Conservation (phyloP, 2,113 vertebrate genomes). For the Rhynchomys soricoides region DNA sequence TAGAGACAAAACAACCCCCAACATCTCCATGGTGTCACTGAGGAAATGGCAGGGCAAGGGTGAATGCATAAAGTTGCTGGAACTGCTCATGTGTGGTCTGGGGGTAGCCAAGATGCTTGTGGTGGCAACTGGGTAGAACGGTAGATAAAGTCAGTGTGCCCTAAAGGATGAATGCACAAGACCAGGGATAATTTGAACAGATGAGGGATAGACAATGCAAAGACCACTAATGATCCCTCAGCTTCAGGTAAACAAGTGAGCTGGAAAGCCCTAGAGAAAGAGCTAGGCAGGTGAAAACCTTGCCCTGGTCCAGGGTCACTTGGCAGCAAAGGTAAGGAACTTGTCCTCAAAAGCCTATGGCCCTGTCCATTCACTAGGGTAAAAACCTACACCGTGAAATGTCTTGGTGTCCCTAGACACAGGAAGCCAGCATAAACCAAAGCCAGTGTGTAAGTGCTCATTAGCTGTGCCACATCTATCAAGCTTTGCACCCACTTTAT, state of each 20-base stretch:
- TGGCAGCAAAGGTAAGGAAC: background rate
- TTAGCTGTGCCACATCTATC: background rate
- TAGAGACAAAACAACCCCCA: background rate
- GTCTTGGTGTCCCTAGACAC: fast-evolving
- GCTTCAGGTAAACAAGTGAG: background rate
- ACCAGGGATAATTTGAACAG: background rate
- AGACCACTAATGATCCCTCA: background rate
- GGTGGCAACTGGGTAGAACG: background rate
- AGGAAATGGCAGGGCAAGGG: background rate
- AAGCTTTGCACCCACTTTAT: background rate
- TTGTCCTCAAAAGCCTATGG: background rate
- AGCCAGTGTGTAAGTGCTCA: fast-evolving
- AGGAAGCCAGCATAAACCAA: background rate
- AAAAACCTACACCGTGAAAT: background rate
- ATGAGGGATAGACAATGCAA: background rate
- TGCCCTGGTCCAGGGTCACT: background rate
- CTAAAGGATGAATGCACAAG: background rate
- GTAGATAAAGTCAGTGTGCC: background rate
- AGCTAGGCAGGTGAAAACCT: background rate
- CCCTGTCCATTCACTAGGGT: background rate
- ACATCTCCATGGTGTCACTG: background rate
- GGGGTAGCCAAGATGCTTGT: too few species aligned
- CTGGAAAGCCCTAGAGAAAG: background rate
- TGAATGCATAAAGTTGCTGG: too few species aligned
- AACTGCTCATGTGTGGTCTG: background rate